A percentile compares a stretch with the other conserved stretches of the same genome.
These are phyloP conservation scores for Ellobius talpinus DNA, from an alignment of 2,113 vertebrate species.

Conservation along the genomic window DNA sequence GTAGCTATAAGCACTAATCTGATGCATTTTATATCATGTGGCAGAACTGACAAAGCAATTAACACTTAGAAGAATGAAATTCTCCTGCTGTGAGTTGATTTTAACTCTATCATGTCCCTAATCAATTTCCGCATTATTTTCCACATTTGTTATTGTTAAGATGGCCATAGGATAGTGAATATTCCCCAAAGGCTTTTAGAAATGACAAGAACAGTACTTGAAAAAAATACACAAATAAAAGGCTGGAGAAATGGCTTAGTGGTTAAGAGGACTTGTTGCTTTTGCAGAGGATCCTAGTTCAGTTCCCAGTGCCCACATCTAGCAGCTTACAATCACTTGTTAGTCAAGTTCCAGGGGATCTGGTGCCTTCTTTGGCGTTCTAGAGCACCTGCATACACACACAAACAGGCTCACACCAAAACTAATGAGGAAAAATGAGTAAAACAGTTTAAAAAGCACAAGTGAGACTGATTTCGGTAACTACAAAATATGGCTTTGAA, in stretches of 20 bases:
- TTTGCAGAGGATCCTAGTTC: neutral
- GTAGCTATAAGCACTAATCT: constrained; percentile 23
- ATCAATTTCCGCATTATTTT: constrained; percentile 32
- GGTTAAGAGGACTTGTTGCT: neutral
- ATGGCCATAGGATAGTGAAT: neutral
- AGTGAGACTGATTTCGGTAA: constrained; percentile 22
- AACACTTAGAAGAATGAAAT: constrained; percentile 54
- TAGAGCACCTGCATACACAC: neutral
- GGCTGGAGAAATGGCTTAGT: neutral
- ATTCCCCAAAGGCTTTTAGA: constrained; percentile 29
- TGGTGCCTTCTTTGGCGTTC: neutral
- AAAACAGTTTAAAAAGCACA: neutral
- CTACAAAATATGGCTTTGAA: neutral
- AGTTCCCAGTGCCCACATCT: neutral
- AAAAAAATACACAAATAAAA: neutral
- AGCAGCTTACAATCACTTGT: neutral
- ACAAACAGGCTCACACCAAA: too few relatives aligned
- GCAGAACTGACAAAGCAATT: constrained; percentile 58
- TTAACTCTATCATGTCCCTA: constrained; percentile 42
- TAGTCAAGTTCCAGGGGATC: neutral
- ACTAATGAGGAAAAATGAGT: neutral
- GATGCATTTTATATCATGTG: constrained; percentile 24
- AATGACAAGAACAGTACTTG: neutral
- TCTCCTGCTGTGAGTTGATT: constrained; percentile 63
- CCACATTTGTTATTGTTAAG: constrained; percentile 47